phyloP scores from a whole-genome alignment of 1,140 invertebrate species.

The Melitaea cinxia region DNA sequence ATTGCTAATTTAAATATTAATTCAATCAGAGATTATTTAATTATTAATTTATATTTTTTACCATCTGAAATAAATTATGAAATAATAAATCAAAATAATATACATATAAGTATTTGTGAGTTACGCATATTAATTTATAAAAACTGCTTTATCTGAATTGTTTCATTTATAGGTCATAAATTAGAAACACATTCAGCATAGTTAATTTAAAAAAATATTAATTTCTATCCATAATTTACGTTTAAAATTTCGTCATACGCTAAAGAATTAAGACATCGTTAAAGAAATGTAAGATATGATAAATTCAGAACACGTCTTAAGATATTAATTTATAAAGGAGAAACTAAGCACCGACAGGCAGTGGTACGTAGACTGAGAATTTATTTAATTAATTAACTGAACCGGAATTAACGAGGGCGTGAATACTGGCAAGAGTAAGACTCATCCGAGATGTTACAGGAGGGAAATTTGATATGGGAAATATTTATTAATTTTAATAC shows the following conservation, averaged over 20 bases:
- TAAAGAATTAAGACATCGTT: constrained; percentile 14
- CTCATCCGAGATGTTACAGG: not conserved
- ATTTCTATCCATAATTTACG: constrained; percentile 7
- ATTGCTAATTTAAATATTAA: no score
- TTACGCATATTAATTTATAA: no score
- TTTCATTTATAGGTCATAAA: no score
- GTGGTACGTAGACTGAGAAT: constrained; percentile 58
- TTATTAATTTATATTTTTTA: no score
- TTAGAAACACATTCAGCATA: no score
- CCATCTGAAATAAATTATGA: no score
- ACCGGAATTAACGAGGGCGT: constrained; percentile 53
- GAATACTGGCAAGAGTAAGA: not conserved
- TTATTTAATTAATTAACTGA: constrained; percentile 77
- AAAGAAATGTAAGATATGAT: constrained; percentile 58
- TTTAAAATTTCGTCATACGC: not conserved
- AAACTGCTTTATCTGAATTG: no score
- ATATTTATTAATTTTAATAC: no score
- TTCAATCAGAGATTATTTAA: no score
- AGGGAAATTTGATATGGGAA: not conserved
- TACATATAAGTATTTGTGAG: no score
- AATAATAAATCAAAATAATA: no score
- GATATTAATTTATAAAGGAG: constrained; percentile 71
- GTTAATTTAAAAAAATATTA: no score
- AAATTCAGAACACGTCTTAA: constrained; percentile 65
- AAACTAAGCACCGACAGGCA: constrained; percentile 57